These are phyloP conservation scores for Andrena cerasifolii DNA, from an alignment of 1,140 invertebrate species.

Conservation along the genomic window DNA sequence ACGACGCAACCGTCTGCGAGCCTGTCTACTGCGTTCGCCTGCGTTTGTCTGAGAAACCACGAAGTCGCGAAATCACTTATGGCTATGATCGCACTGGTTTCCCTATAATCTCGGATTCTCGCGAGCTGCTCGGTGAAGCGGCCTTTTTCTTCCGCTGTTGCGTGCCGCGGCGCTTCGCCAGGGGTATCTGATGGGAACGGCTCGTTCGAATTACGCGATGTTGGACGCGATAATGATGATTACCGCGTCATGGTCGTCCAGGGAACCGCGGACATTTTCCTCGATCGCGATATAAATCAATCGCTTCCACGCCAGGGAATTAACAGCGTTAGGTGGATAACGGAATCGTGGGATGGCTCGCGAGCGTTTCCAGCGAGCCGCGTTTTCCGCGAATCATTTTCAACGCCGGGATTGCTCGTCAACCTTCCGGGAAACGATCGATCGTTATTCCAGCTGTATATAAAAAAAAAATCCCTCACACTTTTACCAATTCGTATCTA, in stretches of 20 bases:
- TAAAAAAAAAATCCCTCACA: too few species aligned
- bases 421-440: too few species aligned
- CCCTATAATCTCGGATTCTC: slow-evolving; percentile 20
- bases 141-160: slow-evolving; percentile 4
- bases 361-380: neutral
- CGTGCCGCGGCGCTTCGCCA: too few species aligned
- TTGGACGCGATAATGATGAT: slow-evolving; percentile 35
- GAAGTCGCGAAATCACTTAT: slow-evolving; percentile 18
- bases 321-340: slow-evolving; percentile 6
- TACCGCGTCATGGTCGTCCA: neutral
- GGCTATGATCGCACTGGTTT: slow-evolving; percentile 16
- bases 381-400: neutral
- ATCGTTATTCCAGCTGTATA: too few species aligned
- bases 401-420: neutral
- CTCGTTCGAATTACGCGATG: slow-evolving; percentile 19
- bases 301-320: neutral
- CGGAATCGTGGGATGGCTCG: neutral
- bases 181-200: slow-evolving; percentile 12
- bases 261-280: slow-evolving; percentile 20
- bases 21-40: neutral
- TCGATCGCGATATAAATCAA: slow-evolving; percentile 32
- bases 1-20: neutral
- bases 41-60: neutral
- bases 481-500: too few species aligned
- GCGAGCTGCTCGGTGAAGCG: neutral